Base-by-base conservation (phyloP, 2,888 invertebrate genomes). In the Aethes cnicana region DNA sequence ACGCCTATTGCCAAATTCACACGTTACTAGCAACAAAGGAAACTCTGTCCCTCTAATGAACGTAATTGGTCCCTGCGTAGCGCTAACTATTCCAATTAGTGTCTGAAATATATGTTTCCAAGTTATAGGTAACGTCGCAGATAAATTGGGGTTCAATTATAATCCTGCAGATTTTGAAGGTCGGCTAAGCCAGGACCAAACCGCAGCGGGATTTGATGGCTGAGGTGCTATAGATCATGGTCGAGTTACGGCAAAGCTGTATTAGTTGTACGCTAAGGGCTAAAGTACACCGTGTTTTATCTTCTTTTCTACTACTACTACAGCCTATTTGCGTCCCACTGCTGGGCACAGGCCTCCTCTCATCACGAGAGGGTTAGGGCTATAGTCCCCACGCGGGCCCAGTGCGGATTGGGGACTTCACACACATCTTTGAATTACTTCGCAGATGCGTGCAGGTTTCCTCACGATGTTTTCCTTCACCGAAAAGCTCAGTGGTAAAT, bases 1-100 rank as follows among this genome's bases (percentile, higher is more conserved):
- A 74, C 69, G 64, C 73, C 64, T 77, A 77, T 74, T 62, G 69
- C 67, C 73, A 77, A 80, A 79, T 80, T 81, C 74, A 74, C 77
- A 72, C 71, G 69, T 74, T 68, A 75, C 70, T 67, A 70, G 67
- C 66, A 74, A 61, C 61, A 58, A 69, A 74, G 72, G 72, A 70
- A 66, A 61, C 64, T 62, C 65, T 66, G 68, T 66, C 70, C 69
- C 72, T 74, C 72, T 77, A 82, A 80, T 81, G 80, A 77, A 78
- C 64, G 70, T 81, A 84, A 84, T 83, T 80, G 77, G 69, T 68
- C 60, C 64, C 64, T 62, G 64, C 56, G 63, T 60, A 63, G 62
- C 59, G 60, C 63, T 66, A 72, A 72, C 72, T 73, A 71, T 68
- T 69, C 67, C 74, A 80, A 81, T 83, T 81, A 82, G 72, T 66